These are phyloP conservation scores for Dasypogon diadema DNA, from an alignment of 2,888 invertebrate species.

Conservation along the genomic window DNA sequence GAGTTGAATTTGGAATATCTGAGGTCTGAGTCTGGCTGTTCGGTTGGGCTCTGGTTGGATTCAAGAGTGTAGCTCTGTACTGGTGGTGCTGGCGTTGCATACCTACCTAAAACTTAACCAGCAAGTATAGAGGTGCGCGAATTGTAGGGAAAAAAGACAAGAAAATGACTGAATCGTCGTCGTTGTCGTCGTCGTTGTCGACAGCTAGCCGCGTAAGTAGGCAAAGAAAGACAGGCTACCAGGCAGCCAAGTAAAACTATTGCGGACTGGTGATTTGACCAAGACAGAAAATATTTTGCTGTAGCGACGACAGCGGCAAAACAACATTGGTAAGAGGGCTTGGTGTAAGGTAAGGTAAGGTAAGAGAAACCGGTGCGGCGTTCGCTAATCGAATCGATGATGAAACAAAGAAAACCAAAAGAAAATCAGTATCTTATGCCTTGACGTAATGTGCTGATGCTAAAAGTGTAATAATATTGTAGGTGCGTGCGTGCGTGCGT, in stretches of 20 bases:
- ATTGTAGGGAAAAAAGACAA: not conserved
- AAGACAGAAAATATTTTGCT: conserved; percentile 24
- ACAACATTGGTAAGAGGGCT: too few relatives aligned
- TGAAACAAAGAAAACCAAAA: conserved; percentile 35
- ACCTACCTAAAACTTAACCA: not conserved
- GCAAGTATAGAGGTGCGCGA: conserved; percentile 4
- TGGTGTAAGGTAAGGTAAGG: not conserved
- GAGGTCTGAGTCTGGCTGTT: conserved; percentile 25
- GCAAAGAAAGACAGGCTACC: not conserved
- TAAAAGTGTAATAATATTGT: conserved; percentile 20
- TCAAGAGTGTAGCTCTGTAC: conserved; percentile 1
- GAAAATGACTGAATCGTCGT: not conserved
- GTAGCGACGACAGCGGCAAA: not conserved
- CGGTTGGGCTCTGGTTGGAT: conserved; percentile 1
- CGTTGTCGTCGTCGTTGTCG: not conserved
- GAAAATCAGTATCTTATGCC: conserved; percentile 30
- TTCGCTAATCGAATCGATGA: conserved; percentile 1
- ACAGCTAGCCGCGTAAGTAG: not conserved
- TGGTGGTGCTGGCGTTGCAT: conserved; percentile 2
- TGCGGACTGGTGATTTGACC: not conserved
- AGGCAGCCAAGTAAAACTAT: not conserved
- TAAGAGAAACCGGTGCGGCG: conserved; percentile 27
- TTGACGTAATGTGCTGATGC: conserved; percentile 30
- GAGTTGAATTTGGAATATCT: conserved; percentile 25
- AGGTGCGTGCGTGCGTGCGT: not conserved